phyloP scores from a whole-genome alignment of 2,113 vertebrate species.

The Uria lomvia region DNA sequence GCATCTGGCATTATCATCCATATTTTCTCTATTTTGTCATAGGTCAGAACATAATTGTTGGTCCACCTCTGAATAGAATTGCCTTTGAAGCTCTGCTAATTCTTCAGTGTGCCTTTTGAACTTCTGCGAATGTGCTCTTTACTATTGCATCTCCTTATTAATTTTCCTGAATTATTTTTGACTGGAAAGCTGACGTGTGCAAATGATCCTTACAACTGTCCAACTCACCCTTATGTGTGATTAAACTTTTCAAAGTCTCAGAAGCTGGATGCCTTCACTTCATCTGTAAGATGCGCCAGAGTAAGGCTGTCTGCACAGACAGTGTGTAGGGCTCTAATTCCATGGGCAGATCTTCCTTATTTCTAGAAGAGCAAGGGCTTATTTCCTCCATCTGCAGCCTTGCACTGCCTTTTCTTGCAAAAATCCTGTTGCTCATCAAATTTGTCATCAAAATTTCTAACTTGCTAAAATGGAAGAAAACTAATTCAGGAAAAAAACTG shows the following conservation, averaged over 20 bases:
- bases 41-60: neutral
- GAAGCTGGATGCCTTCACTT: neutral
- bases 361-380: neutral
- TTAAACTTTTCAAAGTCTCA: neutral
- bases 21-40: neutral
- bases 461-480: neutral
- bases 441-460: neutral
- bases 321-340: neutral
- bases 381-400: neutral
- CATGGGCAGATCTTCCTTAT: neutral
- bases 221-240: neutral
- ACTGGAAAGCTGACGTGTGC: neutral
- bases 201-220: neutral
- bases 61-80: neutral
- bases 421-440: neutral
- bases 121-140: neutral
- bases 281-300: neutral
- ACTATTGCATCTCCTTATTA: neutral
- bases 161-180: neutral
- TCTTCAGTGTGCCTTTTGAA: neutral
- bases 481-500: neutral
- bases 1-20: neutral
- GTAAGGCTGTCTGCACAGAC: neutral
- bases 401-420: neutral
- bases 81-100: neutral